Base-by-base conservation (phyloP, 2,888 invertebrate species). In the Netelia inedita region DNA sequence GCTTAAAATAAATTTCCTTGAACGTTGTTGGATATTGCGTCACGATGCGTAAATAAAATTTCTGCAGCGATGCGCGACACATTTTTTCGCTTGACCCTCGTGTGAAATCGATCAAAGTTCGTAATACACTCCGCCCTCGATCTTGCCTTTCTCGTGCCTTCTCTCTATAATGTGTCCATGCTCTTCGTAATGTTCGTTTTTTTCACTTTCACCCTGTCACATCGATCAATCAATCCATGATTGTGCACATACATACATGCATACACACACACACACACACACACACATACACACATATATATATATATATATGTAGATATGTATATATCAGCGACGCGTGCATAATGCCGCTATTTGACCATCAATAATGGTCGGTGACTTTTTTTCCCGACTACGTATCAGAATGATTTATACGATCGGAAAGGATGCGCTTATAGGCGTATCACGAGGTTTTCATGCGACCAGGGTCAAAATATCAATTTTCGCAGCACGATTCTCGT, bases 271-370 rank as follows among this genome's bases (percentile, higher is more conserved):
- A 23, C 78, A 53, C 69, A 61, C 6, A 19, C 57, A 21, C 21
- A 21, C 6, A 57, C 59, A 35, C 6, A 35, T 83, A 82, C 80
- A 68, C 35, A 69, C 71, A 23, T 11, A 55, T 66, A 55, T 75
- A 55, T 2, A 19, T 19, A 19, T 55, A 19, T 14, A 55, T 23
- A 23, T 2, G 1, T 1, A 35, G 5, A 35, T 35, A 35, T 35
- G 35, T 57, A 19, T 57, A 57, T n/a, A 19, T 6, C 85, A 85
- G 83, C 86, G 88, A 88, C 87, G 88, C 87, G 88, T 88, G 87
- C 88, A 90, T 90, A 89, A 90, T 89, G 87, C 86, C 85, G 71
- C 86, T 86, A 88, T 88, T 88, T 88, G 88, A 88, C 87, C 87
- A 89, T 90, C 89, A 88, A 90, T 89, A 89, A 88, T 88, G 88